phyloP scores from a whole-genome alignment of 2,797 vertebrate genomes.

The Artibeus jamaicensis region DNA sequence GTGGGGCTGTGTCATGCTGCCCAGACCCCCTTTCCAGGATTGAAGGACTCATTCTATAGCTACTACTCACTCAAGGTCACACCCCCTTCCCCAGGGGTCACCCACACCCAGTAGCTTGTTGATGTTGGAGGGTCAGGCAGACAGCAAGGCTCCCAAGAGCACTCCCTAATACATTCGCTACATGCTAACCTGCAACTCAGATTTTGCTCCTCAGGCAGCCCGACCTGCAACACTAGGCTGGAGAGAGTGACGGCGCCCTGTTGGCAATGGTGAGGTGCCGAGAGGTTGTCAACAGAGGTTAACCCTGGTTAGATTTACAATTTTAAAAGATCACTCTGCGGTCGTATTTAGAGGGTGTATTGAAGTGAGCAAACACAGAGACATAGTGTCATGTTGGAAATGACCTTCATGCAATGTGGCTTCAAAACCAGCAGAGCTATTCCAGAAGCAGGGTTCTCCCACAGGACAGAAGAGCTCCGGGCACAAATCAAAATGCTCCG shows the following conservation, averaged over 20 bases:
- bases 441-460: not conserved
- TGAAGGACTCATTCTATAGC: not conserved
- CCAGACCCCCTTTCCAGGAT: not conserved
- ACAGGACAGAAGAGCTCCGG: not conserved
- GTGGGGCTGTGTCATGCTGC: not conserved
- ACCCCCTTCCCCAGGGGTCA: not conserved
- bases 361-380: not conserved
- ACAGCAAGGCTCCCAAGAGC: not conserved
- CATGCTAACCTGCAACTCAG: not conserved
- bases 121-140: not conserved
- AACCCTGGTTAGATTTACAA: not conserved
- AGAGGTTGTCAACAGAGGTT: not conserved
- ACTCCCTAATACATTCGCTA: not conserved
- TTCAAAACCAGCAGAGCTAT: not conserved
- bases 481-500: not conserved
- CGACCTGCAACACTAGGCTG: not conserved
- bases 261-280: rapidly evolving
- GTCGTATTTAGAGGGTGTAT: not conserved
- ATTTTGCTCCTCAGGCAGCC: not conserved
- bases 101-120: not conserved
- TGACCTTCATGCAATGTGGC: not conserved
- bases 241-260: not conserved
- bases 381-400: not conserved
- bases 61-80: not conserved
- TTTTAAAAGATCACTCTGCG: not conserved